phyloP scores from a whole-genome alignment of 37 sponge, comb jelly and placozoan genomes.

The Mnemiopsis leidyi region DNA sequence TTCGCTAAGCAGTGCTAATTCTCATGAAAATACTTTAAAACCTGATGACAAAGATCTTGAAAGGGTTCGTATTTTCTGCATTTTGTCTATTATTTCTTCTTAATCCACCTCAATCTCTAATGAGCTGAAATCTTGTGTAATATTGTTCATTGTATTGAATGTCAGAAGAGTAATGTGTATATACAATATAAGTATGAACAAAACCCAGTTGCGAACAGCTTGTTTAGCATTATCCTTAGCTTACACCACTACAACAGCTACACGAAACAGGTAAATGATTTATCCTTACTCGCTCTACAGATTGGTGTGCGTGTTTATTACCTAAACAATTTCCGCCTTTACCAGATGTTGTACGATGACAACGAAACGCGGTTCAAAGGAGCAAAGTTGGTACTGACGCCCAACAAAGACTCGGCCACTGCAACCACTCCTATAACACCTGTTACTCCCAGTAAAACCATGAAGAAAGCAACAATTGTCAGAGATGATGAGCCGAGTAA shows the following conservation, averaged over 20 bases:
- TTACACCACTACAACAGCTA: too few relatives aligned
- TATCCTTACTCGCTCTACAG: too few relatives aligned
- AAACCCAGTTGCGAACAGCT: too few relatives aligned
- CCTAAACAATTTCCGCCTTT: neutral
- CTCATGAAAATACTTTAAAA: neutral
- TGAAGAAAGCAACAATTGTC: conserved; percentile 34
- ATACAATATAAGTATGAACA: too few relatives aligned
- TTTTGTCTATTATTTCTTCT: too few relatives aligned
- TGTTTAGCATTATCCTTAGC: too few relatives aligned
- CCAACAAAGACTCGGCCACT: neutral
- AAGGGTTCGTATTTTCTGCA: neutral
- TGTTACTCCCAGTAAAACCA: neutral
- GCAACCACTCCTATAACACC: neutral
- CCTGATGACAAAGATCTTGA: conserved; percentile 55
- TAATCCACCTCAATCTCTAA: too few relatives aligned
- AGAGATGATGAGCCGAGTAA: conserved; percentile 11
- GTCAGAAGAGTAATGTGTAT: too few relatives aligned
- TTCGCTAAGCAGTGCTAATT: neutral
- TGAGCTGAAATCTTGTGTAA: too few relatives aligned
- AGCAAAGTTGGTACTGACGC: conserved; percentile 21
- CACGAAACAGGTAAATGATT: too few relatives aligned
- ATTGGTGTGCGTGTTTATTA: too few relatives aligned
- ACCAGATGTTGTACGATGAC: conserved; percentile 55
- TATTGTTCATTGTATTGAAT: too few relatives aligned
- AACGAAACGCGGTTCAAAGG: conserved; percentile 21